Evolutionary conservation across 2,113 vertebrate species (phyloP).

Genomic region (Neoarius graeffei): DNA sequence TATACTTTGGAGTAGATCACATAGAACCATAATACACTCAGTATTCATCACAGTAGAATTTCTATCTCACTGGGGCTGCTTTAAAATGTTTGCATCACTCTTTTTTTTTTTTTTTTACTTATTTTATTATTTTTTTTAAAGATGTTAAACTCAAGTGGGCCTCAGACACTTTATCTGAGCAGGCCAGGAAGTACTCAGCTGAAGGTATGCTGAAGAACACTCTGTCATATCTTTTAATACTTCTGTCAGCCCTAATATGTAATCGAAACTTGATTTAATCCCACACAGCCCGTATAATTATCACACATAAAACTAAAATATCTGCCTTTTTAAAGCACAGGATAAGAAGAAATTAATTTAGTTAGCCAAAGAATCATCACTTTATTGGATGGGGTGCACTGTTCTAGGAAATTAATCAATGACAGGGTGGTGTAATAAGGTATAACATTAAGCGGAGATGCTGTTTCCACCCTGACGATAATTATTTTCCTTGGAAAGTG

Average conservation of each 20-base stretch:
- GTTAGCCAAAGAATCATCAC: not conserved
- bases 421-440: not conserved
- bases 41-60: not conserved
- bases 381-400: not conserved
- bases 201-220: not conserved
- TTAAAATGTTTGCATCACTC: not conserved
- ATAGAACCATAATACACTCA: too few species aligned
- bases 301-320: not conserved
- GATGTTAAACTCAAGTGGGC: slow-evolving; percentile 2
- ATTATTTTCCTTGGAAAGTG: not conserved
- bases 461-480: not conserved
- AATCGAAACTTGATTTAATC: not conserved
- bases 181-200: slow-evolving; percentile 7
- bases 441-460: not conserved
- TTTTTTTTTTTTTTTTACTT: not conserved
- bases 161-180: not conserved
- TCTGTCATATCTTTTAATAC: not conserved
- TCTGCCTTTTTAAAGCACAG: not conserved
- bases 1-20: not conserved
- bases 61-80: not conserved
- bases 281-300: not conserved
- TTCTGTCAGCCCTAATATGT: not conserved
- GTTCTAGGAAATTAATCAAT: not conserved
- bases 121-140: not conserved
- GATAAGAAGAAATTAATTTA: not conserved